Evolutionary conservation across 2,797 vertebrate species (phyloP).

Genomic region (Pempheris klunzingeri): DNA sequence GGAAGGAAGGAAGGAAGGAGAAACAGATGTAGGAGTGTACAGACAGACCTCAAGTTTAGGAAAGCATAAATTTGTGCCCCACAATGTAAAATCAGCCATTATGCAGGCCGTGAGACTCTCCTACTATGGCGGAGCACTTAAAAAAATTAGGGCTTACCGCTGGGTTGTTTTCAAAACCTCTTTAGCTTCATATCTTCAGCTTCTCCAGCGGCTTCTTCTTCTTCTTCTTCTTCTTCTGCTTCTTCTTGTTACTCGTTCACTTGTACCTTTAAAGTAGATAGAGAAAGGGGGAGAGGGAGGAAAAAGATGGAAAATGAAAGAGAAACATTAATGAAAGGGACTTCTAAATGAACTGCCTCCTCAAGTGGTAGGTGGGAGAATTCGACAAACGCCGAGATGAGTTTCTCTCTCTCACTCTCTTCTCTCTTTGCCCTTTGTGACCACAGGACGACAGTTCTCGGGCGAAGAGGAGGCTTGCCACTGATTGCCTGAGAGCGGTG

Average conservation of each 20-base stretch:
- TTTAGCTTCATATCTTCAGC: constrained; percentile 87
- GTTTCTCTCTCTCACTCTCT: constrained; percentile 36
- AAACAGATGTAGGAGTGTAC: neutral
- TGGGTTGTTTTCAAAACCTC: constrained; percentile 83
- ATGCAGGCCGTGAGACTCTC: constrained; percentile 3
- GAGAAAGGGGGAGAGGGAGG: constrained; percentile 48
- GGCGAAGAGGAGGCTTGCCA: constrained; percentile 68
- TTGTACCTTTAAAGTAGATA: constrained; percentile 79
- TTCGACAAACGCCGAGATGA: constrained; percentile 67
- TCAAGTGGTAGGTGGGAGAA: constrained; percentile 69
- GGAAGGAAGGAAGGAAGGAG: neutral
- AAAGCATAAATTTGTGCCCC: constrained; percentile 19
- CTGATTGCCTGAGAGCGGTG: constrained; percentile 79
- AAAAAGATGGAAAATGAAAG: constrained; percentile 74
- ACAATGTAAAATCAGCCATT: constrained; percentile 19
- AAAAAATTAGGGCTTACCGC: constrained; percentile 70
- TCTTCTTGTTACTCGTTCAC: constrained; percentile 55
- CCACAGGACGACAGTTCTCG: constrained; percentile 66
- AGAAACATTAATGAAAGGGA: constrained; percentile 85
- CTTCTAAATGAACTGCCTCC: constrained; percentile 78
- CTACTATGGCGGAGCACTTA: constrained; percentile 47
- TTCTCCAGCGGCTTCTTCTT: constrained; percentile 70
- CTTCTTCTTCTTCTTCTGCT: constrained; percentile 47
- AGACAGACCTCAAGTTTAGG: neutral
- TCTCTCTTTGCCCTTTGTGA: constrained; percentile 69